Evolutionary conservation across 2,113 vertebrate species (phyloP), one percentile per base, ranked within the genome.

Genomic region (Trematocara marginatum): DNA sequence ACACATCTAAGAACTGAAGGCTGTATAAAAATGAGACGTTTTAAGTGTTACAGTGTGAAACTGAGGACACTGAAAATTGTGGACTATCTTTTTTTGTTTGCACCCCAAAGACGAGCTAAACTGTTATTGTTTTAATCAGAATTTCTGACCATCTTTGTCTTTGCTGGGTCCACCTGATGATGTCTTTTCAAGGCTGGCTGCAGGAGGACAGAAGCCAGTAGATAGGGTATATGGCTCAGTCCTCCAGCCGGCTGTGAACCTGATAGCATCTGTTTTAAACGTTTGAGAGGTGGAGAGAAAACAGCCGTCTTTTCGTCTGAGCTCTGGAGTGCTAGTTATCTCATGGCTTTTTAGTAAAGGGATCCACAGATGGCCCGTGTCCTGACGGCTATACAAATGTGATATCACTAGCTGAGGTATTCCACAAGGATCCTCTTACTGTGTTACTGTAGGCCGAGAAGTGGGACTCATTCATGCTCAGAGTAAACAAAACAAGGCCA

Each of bases 201-300:
- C 80, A 78, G 82, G 87, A 89, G 83, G 83, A 85, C 86, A 92
- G 85, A 84, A 93, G 92, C 87, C 89, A 85, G 90, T 51, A 90
- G 92, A 94, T 90, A 92, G 88, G 90, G 88, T 95, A 92, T 93
- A 88, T 90, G 81, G 78, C 82, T 80, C 90, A 15, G 85, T 93
- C 89, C 89, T 89, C 47, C 82, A 90, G 92, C 92, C 94, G 96
- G 94, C 93, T 95, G 92, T 82, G 91, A 94, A 93, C 88, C 91
- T 78, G 94, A 96, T 94, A 95, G 92, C 94, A 96, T 96, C 95
- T 96, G 94, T 94, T 96, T 94, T 91, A 94, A 93, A 85, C 82
- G 23, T 94, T 92, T 83, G 34, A 81, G 79, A 80, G 79, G 79
- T 64, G 10, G 16, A 81, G 86, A 90, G 85, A 92, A 87, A 92